These are phyloP conservation scores for Drosophila arizonae DNA, from an alignment of 1,140 invertebrate species.

Conservation along the genomic window DNA sequence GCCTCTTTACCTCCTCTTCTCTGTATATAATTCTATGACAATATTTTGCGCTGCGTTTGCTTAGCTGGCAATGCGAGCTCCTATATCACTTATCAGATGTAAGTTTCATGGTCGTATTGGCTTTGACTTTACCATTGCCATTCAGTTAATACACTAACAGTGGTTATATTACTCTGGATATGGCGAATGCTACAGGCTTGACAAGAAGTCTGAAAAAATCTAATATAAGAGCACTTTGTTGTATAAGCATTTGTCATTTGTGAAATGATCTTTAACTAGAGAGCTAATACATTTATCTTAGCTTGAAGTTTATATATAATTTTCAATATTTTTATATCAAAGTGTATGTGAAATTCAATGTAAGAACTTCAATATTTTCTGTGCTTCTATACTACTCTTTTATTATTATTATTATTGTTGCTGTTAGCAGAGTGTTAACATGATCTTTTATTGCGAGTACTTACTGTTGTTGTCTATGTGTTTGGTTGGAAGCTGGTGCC, in stretches of 20 bases:
- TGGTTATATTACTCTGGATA: background rate
- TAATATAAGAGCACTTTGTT: no score
- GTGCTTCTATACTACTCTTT: constrained; percentile 11
- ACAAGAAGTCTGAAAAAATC: background rate
- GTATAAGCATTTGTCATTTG: no score
- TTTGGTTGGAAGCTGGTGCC: constrained; percentile 26
- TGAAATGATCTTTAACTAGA: no score
- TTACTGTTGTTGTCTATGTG: constrained; percentile 38
- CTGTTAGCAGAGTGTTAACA: constrained; percentile 63
- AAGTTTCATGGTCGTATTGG: constrained; percentile 60
- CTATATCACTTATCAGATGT: constrained; percentile 80
- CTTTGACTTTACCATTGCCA: constrained; percentile 63
- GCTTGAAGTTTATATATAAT: no score
- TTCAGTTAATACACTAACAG: constrained; percentile 32
- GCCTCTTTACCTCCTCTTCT: background rate
- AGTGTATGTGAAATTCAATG: background rate
- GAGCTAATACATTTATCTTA: no score
- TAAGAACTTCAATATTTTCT: no score
- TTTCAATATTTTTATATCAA: background rate
- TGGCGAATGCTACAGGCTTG: background rate
- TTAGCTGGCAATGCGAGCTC: constrained; percentile 52
- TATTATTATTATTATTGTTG: constrained; percentile 22
- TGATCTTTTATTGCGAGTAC: constrained; percentile 73
- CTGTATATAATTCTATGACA: constrained; percentile 45
- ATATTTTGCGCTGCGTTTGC: constrained; percentile 63